Evolutionary conservation across 2,113 vertebrate species (phyloP).

Genomic region (Jaculus jaculus): DNA sequence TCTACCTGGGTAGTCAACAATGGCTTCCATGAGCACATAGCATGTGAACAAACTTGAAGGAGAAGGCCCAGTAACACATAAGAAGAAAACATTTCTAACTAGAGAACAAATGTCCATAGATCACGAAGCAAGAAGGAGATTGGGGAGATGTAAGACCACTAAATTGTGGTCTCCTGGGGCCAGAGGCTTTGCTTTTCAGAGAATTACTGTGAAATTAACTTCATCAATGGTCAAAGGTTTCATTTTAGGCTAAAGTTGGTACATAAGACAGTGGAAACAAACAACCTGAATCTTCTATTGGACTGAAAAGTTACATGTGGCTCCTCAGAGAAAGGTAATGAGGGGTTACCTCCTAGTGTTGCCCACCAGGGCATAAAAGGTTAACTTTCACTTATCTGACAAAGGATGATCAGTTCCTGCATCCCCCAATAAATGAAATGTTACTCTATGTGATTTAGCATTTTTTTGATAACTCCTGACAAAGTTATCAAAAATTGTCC

Average conservation of each 20-base stretch:
- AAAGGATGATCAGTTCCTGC: neutral
- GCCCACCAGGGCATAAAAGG: neutral
- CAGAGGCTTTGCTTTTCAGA: neutral
- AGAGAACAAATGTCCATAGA: neutral
- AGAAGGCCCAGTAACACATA: neutral
- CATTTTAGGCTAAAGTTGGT: neutral
- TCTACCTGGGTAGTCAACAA: neutral
- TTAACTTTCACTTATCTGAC: neutral
- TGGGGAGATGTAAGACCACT: no score
- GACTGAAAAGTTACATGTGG: neutral
- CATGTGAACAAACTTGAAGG: neutral
- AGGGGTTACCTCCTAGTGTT: neutral
- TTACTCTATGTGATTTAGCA: constrained; percentile 15
- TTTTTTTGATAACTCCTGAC: constrained; percentile 19
- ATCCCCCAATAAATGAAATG: neutral
- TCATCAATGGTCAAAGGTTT: neutral
- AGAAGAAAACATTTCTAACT: constrained; percentile 24
- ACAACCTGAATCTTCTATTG: neutral
- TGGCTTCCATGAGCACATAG: neutral
- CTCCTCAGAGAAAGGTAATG: neutral
- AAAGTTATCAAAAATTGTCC: constrained; percentile 17
- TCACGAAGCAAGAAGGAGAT: neutral
- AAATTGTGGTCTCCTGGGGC: neutral
- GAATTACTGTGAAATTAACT: neutral
- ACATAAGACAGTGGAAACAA: constrained; percentile 13